Conservation (phyloP, 2,113 vertebrate species). For the Syrrhaptes paradoxus region DNA sequence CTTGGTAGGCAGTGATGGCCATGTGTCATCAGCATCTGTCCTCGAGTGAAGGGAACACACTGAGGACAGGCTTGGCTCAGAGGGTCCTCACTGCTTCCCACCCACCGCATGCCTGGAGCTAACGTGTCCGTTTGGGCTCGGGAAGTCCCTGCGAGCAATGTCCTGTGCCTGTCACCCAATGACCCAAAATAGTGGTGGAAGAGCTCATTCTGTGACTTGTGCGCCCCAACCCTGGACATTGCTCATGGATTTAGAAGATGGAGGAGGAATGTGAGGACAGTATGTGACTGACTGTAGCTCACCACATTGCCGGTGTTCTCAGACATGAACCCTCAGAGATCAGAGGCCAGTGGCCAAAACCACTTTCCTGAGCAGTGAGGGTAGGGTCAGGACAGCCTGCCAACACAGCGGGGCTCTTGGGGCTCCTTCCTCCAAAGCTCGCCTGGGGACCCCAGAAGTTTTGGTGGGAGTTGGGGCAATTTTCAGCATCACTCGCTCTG, state of each 20-base stretch:
- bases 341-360: neutral
- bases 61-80: neutral
- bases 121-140: neutral
- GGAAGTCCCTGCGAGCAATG: neutral
- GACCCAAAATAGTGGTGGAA: neutral
- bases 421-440: neutral
- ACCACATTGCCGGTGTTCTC: neutral
- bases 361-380: neutral
- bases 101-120: neutral
- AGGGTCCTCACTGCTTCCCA: neutral
- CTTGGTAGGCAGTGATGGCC: neutral
- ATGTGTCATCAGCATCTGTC: neutral
- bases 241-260: neutral
- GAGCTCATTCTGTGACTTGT: accelerated
- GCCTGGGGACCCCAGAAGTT: neutral
- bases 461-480: neutral
- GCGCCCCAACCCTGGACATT: neutral
- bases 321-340: neutral
- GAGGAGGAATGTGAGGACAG: neutral
- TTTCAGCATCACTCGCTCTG: neutral
- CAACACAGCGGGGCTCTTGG: accelerated
- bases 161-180: accelerated
- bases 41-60: neutral
- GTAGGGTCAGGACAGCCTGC: neutral
- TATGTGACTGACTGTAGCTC: neutral